These are phyloP conservation scores for Anthophora plumipes DNA, from an alignment of 2,888 invertebrate genomes.

Conservation along the genomic window DNA sequence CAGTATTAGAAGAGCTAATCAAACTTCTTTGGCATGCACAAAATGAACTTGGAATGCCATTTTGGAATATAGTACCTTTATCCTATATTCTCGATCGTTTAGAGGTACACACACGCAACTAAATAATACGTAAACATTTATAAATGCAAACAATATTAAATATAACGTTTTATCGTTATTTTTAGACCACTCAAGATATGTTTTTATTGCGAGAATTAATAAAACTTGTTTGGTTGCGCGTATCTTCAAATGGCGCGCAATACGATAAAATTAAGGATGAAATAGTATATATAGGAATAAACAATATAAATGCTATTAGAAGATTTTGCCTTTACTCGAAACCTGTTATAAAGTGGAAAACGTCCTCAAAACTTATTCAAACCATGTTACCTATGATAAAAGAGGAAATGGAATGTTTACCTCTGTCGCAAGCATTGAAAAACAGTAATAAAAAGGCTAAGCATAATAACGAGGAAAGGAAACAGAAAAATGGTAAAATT, in stretches of 20 bases:
- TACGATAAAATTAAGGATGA: constrained; percentile 40
- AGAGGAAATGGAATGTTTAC: constrained; percentile 37
- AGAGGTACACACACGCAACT: constrained; percentile 50
- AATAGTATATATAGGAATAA: constrained; percentile 56
- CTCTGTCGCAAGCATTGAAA: background rate
- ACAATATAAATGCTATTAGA: constrained; percentile 64
- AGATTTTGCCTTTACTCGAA: constrained; percentile 61
- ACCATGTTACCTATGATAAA: constrained; percentile 45
- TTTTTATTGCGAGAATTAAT: constrained; percentile 49
- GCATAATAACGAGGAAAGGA: background rate
- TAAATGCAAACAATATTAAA: background rate
- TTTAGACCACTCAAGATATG: constrained; percentile 58
- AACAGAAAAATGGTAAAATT: constrained; percentile 30
- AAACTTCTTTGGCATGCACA: constrained; percentile 59
- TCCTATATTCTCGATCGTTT: constrained; percentile 59
- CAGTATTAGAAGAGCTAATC: constrained; percentile 58
- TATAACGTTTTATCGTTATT: constrained; percentile 10
- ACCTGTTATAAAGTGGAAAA: constrained; percentile 50
- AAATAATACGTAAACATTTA: background rate
- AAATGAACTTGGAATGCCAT: constrained; percentile 46
- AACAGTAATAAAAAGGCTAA: constrained; percentile 24
- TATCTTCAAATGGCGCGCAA: constrained; percentile 40
- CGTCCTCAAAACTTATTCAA: constrained; percentile 51
- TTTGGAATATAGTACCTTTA: constrained; percentile 63
- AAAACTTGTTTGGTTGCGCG: constrained; percentile 59